These are phyloP conservation scores for Drosophila robusta DNA, from an alignment of 2,888 invertebrate species.

Conservation along the genomic window DNA sequence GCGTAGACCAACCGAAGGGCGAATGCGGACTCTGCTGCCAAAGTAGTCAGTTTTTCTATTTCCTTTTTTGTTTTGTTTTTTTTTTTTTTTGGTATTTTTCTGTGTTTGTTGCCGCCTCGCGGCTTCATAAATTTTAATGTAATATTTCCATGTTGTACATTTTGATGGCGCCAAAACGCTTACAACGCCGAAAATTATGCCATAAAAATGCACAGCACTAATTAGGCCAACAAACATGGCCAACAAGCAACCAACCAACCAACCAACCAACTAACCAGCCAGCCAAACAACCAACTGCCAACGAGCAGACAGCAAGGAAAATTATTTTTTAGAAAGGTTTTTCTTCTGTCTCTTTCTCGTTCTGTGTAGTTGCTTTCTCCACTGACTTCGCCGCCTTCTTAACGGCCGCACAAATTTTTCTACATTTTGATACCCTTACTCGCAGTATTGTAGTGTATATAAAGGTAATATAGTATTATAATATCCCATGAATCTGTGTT, in stretches of 20 bases:
- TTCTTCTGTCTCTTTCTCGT: neutral
- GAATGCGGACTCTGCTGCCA: neutral
- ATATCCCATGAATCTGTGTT: no score
- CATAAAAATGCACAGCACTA: slow-evolving; percentile 78
- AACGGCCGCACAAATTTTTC: slow-evolving; percentile 31
- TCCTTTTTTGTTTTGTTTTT: slow-evolving; percentile 17
- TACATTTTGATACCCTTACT: slow-evolving; percentile 21
- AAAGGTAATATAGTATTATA: neutral
- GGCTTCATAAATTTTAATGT: slow-evolving; percentile 77
- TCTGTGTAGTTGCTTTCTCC: slow-evolving; percentile 7
- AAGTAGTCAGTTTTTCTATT: slow-evolving; percentile 1
- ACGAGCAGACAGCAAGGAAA: slow-evolving; percentile 33
- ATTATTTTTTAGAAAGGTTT: slow-evolving; percentile 53
- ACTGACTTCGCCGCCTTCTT: slow-evolving; percentile 41
- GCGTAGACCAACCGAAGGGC: slow-evolving; percentile 7
- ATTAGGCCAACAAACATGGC: slow-evolving; percentile 75
- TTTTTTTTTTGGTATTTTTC: slow-evolving; percentile 28
- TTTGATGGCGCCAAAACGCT: slow-evolving; percentile 66
- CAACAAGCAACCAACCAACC: slow-evolving; percentile 28
- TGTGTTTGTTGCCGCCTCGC: slow-evolving; percentile 18
- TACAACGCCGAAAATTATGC: slow-evolving; percentile 78
- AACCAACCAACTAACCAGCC: slow-evolving; percentile 21
- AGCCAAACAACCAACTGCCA: slow-evolving; percentile 32
- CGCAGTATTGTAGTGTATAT: neutral
- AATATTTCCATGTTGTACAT: slow-evolving; percentile 74